Percentiles rank a stretch among this genome's conserved stretches.
Evolutionary conservation across 2,888 invertebrate genomes (phyloP).

Genomic region (Tenthredo distinguenda): DNA sequence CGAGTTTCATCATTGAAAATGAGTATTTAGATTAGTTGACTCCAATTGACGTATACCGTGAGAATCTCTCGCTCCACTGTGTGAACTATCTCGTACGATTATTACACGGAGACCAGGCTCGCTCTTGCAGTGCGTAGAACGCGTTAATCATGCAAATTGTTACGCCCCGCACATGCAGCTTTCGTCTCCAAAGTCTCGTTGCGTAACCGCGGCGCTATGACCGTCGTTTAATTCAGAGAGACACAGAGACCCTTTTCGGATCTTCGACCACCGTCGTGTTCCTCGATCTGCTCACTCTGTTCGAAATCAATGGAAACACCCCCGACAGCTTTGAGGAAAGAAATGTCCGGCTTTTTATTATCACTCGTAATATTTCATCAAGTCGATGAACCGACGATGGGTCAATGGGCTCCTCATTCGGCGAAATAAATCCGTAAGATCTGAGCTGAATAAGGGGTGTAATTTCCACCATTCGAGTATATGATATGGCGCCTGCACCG

Average conservation of each 20-base stretch:
- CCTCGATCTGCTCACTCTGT: background rate
- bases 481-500: conserved; percentile 43
- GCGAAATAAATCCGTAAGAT: conserved; percentile 52
- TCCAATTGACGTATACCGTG: conserved; percentile 77
- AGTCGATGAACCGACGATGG: conserved; percentile 14
- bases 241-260: too few species aligned
- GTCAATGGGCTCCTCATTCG: conserved; percentile 68
- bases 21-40: conserved; percentile 77
- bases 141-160: conserved; percentile 62
- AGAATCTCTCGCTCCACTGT: conserved; percentile 67
- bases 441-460: conserved; percentile 41
- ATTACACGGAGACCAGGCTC: background rate
- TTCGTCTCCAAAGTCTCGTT: background rate
- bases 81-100: conserved; percentile 35
- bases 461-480: conserved; percentile 45
- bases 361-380: too few species aligned
- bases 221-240: background rate
- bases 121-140: conserved; percentile 6
- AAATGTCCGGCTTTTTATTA: too few species aligned
- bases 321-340: background rate
- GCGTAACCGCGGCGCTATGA: background rate
- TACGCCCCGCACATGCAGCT: conserved; percentile 12
- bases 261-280: too few species aligned
- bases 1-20: conserved; percentile 44
- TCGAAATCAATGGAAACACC: background rate